Conservation (phyloP, 2,797 vertebrate species). For the Brachyrhaphis roseni region DNA sequence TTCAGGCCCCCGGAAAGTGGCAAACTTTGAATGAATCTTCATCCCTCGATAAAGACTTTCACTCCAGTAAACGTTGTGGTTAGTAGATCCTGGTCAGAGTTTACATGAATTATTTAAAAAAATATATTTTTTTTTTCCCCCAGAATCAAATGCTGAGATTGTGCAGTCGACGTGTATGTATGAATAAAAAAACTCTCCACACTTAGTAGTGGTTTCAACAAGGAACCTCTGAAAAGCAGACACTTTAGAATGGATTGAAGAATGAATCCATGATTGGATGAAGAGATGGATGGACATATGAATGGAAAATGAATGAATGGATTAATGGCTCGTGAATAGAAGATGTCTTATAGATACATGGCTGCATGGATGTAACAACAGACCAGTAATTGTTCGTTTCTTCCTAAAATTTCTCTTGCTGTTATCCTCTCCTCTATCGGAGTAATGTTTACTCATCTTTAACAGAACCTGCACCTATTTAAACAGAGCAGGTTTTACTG, state of each 20-base stretch:
- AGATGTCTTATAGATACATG: background rate
- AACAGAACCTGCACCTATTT: conserved; percentile 5
- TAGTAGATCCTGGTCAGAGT: background rate
- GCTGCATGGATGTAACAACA: background rate
- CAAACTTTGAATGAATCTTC: background rate
- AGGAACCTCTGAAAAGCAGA: background rate
- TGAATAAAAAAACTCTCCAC: background rate
- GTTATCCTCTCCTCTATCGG: background rate
- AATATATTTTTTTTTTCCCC: no score
- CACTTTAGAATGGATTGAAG: background rate
- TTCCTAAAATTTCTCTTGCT: background rate
- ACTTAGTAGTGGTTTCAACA: background rate
- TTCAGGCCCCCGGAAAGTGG: background rate
- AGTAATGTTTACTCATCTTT: background rate
- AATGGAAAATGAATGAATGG: no score
- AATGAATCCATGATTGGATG: background rate
- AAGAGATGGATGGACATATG: background rate
- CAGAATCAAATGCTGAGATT: background rate
- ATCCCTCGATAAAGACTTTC: background rate
- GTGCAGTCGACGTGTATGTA: background rate
- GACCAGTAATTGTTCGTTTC: background rate
- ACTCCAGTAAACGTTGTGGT: background rate
- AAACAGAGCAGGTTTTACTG: background rate
- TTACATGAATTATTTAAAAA: no score
- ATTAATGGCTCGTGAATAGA: background rate